These are phyloP conservation scores for Stichodactyla mertensii DNA, from an alignment of 64 coral and sea anemone species.

Conservation along the genomic window DNA sequence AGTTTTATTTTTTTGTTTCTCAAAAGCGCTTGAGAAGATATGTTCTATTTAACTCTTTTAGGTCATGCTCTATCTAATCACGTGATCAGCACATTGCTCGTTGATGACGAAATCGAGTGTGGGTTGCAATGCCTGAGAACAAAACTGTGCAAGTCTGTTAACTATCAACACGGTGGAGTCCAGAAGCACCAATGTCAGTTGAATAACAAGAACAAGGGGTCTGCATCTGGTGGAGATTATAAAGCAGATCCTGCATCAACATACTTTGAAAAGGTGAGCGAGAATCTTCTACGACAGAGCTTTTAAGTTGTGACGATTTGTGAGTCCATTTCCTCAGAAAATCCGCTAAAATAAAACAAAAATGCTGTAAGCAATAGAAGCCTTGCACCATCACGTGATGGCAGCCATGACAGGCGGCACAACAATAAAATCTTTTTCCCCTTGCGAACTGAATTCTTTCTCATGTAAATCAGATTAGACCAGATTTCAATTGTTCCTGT, in stretches of 20 bases:
- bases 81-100: neutral
- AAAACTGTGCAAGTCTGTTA: neutral
- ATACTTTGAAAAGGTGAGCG: neutral
- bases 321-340: neutral
- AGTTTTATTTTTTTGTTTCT: too few relatives aligned
- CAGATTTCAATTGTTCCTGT: too few relatives aligned
- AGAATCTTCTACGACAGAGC: too few relatives aligned
- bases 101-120: neutral
- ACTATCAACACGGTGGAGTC: neutral
- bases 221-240: neutral
- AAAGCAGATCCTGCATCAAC: neutral
- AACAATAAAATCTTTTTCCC: too few relatives aligned
- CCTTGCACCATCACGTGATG: too few relatives aligned
- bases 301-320: neutral
- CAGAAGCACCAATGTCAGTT: neutral
- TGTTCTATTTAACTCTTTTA: neutral
- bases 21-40: too few relatives aligned
- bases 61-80: neutral
- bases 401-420: too few relatives aligned
- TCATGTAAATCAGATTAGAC: too few relatives aligned
- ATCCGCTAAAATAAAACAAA: too few relatives aligned
- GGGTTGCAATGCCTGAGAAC: neutral
- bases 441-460: too few relatives aligned
- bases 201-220: neutral
- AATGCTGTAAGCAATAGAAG: too few relatives aligned